phyloP scores from a whole-genome alignment of 2,888 invertebrate genomes.

The Atethmia centrago region DNA sequence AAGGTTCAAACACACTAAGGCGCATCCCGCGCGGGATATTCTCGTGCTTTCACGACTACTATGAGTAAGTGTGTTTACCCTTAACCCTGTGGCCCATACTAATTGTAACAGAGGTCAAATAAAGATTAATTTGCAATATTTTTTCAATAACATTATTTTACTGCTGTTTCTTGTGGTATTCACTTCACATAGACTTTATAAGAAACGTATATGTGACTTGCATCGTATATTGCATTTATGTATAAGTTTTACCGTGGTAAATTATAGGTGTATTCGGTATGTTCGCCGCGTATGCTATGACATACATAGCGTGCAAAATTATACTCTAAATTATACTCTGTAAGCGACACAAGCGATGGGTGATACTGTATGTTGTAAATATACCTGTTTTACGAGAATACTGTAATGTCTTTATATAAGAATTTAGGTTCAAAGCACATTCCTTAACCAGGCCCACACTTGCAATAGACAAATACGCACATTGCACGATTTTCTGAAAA shows the following conservation, averaged over 20 bases:
- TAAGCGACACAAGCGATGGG: constrained; percentile 53
- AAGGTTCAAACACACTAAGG: neutral
- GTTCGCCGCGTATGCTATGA: constrained; percentile 26
- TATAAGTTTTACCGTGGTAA: constrained; percentile 53
- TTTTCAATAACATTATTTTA: neutral
- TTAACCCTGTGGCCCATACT: neutral
- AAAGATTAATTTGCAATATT: neutral
- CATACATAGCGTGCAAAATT: constrained; percentile 23
- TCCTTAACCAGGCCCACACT: neutral
- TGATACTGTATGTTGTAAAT: constrained; percentile 47
- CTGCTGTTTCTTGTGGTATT: constrained; percentile 55
- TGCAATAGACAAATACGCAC: neutral
- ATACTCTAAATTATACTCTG: constrained; percentile 35
- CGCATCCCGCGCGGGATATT: neutral
- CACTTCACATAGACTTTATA: constrained; percentile 53
- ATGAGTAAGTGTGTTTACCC: neutral
- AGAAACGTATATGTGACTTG: constrained; percentile 56
- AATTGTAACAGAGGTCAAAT: neutral
- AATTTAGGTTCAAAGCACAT: constrained; percentile 9
- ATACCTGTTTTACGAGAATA: neutral
- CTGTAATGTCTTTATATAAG: constrained; percentile 15
- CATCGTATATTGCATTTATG: constrained; percentile 62
- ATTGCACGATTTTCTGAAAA: neutral
- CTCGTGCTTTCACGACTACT: neutral
- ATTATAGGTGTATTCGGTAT: constrained; percentile 38